phyloP scores from a whole-genome alignment of 2,113 vertebrate species.

The Merops nubicus region DNA sequence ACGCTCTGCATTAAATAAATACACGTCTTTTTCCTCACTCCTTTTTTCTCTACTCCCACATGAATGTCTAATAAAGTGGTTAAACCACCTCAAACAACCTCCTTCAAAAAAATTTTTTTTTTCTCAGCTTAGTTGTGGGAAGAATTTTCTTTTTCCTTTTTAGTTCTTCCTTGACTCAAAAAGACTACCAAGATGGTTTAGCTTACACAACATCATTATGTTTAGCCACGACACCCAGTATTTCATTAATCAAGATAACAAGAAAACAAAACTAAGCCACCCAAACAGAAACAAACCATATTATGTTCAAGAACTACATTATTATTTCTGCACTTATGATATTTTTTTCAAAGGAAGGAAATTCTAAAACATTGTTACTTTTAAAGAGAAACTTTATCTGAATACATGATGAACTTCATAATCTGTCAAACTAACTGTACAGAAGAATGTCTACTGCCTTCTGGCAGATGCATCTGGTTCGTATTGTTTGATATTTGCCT shows the following conservation, averaged over 20 bases:
- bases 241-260: slow-evolving; percentile 5
- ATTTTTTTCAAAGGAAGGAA: background rate
- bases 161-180: background rate
- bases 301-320: background rate
- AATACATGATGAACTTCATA: background rate
- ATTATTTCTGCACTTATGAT: background rate
- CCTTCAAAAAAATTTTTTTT: background rate
- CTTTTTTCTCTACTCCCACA: slow-evolving; percentile 17
- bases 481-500: slow-evolving; percentile 47
- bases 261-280: background rate
- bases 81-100: slow-evolving; percentile 29
- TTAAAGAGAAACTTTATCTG: background rate
- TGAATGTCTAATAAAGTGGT: slow-evolving; percentile 9
- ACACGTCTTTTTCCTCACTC: background rate
- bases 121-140: background rate
- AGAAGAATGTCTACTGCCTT: background rate
- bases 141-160: background rate
- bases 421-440: background rate
- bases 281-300: background rate
- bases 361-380: background rate
- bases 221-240: background rate
- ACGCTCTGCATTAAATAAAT: slow-evolving; percentile 32
- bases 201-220: background rate
- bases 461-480: slow-evolving; percentile 23
- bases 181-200: background rate